These are phyloP conservation scores for Andrena camellia DNA, from an alignment of 2,888 invertebrate genomes.

Conservation along the genomic window DNA sequence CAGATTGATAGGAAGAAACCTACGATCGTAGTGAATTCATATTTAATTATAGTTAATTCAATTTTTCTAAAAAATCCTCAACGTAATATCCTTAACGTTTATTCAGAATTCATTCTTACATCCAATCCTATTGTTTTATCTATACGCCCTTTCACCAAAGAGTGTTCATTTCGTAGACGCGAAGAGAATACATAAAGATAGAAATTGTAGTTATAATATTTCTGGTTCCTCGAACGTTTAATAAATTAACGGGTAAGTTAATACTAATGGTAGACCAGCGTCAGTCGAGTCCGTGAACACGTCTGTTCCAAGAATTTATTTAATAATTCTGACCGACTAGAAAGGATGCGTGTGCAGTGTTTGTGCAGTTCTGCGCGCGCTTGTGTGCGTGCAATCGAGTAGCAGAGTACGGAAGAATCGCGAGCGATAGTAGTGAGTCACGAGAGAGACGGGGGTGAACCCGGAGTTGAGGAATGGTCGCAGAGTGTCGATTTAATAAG, in stretches of 20 bases:
- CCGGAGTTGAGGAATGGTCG: neutral
- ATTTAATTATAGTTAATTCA: too few relatives aligned
- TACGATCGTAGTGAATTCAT: neutral
- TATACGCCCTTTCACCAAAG: neutral
- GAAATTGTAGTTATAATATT: neutral
- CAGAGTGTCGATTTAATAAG: constrained; percentile 12
- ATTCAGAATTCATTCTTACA: neutral
- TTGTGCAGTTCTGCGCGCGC: neutral
- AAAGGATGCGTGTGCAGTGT: constrained; percentile 12
- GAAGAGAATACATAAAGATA: too few relatives aligned
- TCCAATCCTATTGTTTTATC: neutral
- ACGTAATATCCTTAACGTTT: neutral
- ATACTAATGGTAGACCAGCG: neutral
- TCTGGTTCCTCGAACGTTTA: neutral
- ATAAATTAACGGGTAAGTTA: neutral
- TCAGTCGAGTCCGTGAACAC: neutral
- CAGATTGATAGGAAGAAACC: too few relatives aligned
- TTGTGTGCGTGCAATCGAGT: neutral
- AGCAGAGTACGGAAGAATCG: constrained; percentile 15
- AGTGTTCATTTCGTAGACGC: neutral
- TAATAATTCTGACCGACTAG: neutral
- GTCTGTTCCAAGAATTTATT: constrained; percentile 11
- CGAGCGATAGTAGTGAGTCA: constrained; percentile 13
- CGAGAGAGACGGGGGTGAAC: neutral
- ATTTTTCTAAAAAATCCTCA: too few relatives aligned